Conservation (phyloP, 2,797 vertebrate genomes). For the Natrix natrix region DNA sequence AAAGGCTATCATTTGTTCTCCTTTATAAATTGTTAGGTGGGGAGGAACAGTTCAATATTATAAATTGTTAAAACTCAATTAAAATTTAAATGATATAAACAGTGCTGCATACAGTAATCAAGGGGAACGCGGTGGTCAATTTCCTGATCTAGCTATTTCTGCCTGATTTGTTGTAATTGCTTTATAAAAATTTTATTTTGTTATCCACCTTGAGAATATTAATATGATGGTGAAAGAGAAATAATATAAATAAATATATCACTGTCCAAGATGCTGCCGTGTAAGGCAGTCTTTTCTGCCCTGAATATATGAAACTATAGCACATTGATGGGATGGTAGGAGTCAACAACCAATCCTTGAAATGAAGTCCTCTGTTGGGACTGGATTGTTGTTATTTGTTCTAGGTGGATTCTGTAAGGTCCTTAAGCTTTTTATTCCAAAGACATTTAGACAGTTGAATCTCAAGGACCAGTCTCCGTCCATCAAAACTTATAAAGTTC, state of each 20-base stretch:
- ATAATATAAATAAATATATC: constrained; percentile 23
- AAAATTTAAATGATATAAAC: constrained; percentile 33
- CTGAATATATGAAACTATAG: background rate
- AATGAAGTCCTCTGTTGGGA: background rate
- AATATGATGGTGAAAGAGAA: constrained; percentile 6
- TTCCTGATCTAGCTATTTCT: constrained; percentile 6
- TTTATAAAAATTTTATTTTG: constrained; percentile 30
- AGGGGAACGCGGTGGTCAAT: background rate
- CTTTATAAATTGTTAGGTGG: background rate
- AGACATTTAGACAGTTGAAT: background rate
- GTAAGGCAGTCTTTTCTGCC: background rate
- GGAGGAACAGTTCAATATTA: background rate
- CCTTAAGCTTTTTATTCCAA: background rate
- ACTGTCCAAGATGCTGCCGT: background rate
- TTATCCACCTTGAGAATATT: constrained; percentile 9
- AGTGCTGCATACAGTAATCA: background rate
- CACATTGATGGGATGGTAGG: background rate
- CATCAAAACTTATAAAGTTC: background rate
- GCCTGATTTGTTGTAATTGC: constrained; percentile 29
- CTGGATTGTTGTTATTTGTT: background rate
- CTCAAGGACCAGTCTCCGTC: background rate
- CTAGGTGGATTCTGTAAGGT: background rate
- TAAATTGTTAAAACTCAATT: constrained; percentile 34
- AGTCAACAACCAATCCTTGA: background rate
- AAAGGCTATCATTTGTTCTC: background rate